Percentiles rank a stretch among this genome's conserved stretches.
phyloP scores from a whole-genome alignment of 1,140 invertebrate species.

The Hyphantria cunea region DNA sequence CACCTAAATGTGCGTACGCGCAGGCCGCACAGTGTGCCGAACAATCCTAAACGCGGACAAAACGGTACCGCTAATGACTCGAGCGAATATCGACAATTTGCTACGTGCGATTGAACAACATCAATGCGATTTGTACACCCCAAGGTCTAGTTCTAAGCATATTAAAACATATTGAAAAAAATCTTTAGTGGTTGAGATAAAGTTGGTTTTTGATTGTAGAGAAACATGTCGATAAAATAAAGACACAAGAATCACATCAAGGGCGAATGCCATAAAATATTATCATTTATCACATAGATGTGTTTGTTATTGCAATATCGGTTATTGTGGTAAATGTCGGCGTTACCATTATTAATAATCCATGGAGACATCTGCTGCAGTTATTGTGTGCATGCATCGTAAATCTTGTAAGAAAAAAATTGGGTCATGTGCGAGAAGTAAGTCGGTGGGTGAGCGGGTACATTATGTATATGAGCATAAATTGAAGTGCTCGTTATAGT shows the following conservation, averaged over 20 bases:
- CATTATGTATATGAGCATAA: conserved; percentile 6
- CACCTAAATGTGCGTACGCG: conserved; percentile 19
- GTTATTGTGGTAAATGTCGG: conserved; percentile 72
- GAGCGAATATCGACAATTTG: conserved; percentile 72
- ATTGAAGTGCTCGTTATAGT: no score
- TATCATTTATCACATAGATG: conserved; percentile 72
- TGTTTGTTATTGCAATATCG: conserved; percentile 68
- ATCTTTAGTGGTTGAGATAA: conserved; percentile 5
- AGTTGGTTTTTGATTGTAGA: not conserved
- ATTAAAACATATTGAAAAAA: conserved; percentile 11
- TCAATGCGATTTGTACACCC: conserved; percentile 68
- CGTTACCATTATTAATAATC: conserved; percentile 70
- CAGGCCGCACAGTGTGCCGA: conserved; percentile 38
- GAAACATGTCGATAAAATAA: conserved; percentile 48
- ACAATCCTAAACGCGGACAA: conserved; percentile 35
- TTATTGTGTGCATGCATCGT: conserved; percentile 45
- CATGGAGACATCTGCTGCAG: conserved; percentile 63
- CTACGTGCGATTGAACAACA: conserved; percentile 72
- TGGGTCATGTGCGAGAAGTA: conserved; percentile 34
- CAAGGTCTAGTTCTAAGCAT: conserved; percentile 46
- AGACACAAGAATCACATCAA: conserved; percentile 65
- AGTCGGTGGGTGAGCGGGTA: conserved; percentile 19
- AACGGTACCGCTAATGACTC: conserved; percentile 60
- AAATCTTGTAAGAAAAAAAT: conserved; percentile 36
- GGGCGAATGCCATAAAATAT: conserved; percentile 67